These are phyloP conservation scores for Astatotilapia flaviijosephi DNA, from an alignment of 2,113 vertebrate genomes.

Conservation along the genomic window DNA sequence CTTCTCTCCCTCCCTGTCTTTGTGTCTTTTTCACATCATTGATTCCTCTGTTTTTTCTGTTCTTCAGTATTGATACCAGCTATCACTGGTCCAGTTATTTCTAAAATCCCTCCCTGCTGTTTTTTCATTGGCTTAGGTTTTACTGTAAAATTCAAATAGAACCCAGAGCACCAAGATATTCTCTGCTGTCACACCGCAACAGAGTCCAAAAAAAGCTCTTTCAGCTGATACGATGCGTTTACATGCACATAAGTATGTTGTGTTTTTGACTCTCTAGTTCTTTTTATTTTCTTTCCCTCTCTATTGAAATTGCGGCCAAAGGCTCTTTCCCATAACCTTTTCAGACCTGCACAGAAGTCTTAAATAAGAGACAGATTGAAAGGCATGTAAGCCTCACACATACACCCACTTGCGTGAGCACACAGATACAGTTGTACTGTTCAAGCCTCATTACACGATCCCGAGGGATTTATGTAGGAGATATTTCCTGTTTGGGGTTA, in stretches of 20 bases:
- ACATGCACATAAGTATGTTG: background rate
- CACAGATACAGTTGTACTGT: background rate
- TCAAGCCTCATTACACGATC: background rate
- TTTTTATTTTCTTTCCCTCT: background rate
- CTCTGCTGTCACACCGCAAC: background rate
- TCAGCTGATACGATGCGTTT: background rate
- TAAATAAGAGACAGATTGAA: constrained; percentile 20
- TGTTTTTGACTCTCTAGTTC: background rate
- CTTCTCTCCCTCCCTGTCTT: background rate
- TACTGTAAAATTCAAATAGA: constrained; percentile 1
- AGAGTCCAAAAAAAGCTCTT: background rate
- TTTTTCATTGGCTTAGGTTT: constrained; percentile 18
- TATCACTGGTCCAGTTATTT: constrained; percentile 41
- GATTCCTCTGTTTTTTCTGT: background rate
- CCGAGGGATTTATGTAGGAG: constrained; percentile 15
- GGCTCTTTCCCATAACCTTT: constrained; percentile 54
- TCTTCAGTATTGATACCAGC: constrained; percentile 19
- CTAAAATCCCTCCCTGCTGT: constrained; percentile 17
- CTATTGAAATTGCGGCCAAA: constrained; percentile 4
- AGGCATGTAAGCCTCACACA: background rate
- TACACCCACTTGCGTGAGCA: background rate
- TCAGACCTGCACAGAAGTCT: constrained; percentile 21
- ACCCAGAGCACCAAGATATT: background rate
- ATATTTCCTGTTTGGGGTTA: constrained; percentile 58
- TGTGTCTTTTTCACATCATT: background rate